Evolutionary conservation across 2,797 vertebrate genomes (phyloP).

Genomic region (Euphonia xanthogaster): DNA sequence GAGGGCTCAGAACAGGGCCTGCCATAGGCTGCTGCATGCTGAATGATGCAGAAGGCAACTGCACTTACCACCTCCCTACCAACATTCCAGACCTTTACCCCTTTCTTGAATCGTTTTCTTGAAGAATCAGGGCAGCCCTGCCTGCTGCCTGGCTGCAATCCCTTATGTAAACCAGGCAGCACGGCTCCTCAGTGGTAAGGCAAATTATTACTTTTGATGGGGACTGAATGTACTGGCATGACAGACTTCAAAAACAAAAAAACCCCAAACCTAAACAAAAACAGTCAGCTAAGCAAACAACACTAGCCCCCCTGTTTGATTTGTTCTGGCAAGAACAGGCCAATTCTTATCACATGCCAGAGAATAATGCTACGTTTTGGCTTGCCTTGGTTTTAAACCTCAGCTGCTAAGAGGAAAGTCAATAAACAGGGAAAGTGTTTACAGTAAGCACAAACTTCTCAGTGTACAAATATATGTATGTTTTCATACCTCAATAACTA

Average conservation of each 20-base stretch:
- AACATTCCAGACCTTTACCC: background rate
- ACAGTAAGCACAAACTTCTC: slow-evolving; percentile 36
- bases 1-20: background rate
- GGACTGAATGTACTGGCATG: slow-evolving; percentile 60
- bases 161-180: slow-evolving; percentile 47
- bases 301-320: background rate
- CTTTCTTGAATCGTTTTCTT: background rate
- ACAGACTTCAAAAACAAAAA: slow-evolving; percentile 46
- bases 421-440: slow-evolving; percentile 29
- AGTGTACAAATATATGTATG: slow-evolving; percentile 3
- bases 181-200: slow-evolving; percentile 35
- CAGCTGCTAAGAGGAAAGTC: slow-evolving; percentile 32
- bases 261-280: slow-evolving; percentile 51
- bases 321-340: slow-evolving; percentile 53
- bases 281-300: slow-evolving; percentile 50
- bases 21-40: background rate
- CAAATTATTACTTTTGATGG: slow-evolving; percentile 40
- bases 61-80: background rate
- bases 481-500: slow-evolving; percentile 4
- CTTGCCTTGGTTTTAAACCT: background rate
- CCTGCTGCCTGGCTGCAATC: background rate
- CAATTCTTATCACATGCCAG: slow-evolving; percentile 38
- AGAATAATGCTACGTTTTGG: slow-evolving; percentile 40
- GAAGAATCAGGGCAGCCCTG: slow-evolving; percentile 1
- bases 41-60: background rate